Percentiles rank a stretch among this genome's conserved stretches.
Evolutionary conservation across 2,113 vertebrate species (phyloP).

Genomic region (Elaphurus davidianus): DNA sequence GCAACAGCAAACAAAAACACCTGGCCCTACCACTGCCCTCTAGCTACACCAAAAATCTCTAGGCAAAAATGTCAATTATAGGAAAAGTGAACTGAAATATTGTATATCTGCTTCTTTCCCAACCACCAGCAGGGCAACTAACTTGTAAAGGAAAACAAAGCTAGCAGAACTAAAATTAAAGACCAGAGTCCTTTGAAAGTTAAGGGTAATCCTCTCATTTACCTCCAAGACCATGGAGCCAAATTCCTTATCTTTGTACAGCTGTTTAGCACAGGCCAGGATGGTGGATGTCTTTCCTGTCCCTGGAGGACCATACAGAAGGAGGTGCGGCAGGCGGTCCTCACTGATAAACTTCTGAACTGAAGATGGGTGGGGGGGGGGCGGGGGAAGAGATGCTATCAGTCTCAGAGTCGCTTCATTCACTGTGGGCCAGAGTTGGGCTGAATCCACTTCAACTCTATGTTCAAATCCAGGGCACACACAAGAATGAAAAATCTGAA

Average conservation of each 20-base stretch:
- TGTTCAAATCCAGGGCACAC: background rate
- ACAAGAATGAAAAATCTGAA: background rate
- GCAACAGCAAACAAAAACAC: background rate
- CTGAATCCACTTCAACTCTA: background rate
- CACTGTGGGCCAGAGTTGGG: background rate
- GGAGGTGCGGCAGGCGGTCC: conserved; percentile 92
- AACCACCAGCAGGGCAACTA: background rate
- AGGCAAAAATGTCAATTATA: background rate
- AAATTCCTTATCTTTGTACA: conserved; percentile 93
- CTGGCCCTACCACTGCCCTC: background rate
- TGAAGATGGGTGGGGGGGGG: conserved; percentile 68
- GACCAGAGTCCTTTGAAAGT: background rate
- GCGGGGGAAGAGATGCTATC: background rate
- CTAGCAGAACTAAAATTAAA: background rate
- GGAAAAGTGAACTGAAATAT: background rate
- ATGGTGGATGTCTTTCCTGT: conserved; percentile 98
- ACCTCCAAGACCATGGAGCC: conserved; percentile 98
- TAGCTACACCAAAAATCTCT: background rate
- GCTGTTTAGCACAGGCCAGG: conserved; percentile 92
- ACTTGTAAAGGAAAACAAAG: background rate
- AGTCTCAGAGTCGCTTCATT: background rate
- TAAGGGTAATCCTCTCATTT: background rate
- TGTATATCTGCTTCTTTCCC: background rate
- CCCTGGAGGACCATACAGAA: conserved; percentile 97
- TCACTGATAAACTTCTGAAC: conserved; percentile 96